Base-by-base conservation (phyloP, 2,113 vertebrate species). In the Typhlomys cinereus region DNA sequence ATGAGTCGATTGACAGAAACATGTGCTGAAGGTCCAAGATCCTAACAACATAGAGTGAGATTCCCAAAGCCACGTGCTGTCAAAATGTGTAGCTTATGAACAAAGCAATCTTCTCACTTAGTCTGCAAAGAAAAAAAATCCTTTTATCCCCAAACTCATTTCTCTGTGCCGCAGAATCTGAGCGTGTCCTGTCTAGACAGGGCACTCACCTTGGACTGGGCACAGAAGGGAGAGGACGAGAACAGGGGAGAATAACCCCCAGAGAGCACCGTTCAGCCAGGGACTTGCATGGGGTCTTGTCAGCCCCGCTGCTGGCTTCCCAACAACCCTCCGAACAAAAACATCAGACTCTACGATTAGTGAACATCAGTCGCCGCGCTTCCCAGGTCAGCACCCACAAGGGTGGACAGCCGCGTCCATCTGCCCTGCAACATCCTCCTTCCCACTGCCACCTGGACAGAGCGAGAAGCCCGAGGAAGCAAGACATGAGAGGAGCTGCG, bases 401-500 rank as follows among this genome's bases (percentile, higher is more conserved):
- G 23, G 17, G 5, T 14, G 39, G 11, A 36, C 18, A 67, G 18
- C 66, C 15, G 15, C 4, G 31, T 41, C 9, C 31, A 54, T 64
- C 81, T 54, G 27, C 27, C 62, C 2, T 3, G 31, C 14, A 12
- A 54, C 8, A 17, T 20, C 2, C 52, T 17, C 5, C 15, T 46
- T 31, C 6, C 41, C 61, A 39, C 29, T 13, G 41, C 27, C 14
- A 29, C 18, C 20, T 57, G 31, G 25, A 44, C 29, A n/a, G 67
- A 52, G 31, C 15, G 12, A 36, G 20, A 50, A 13, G 25, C n/a
- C 36, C 21, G 2, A 48, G 18, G 64, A 48, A 70, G 15, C 9
- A 29, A 31, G 44, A 46, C 20, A 10, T 0, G 0, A n/a, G 13
- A 14, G 44, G 48, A 48, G n/a, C 9, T 29, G 2, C 12, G 15